phyloP scores from a whole-genome alignment of 1,140 invertebrate species.

The Marisa cornuarietis region DNA sequence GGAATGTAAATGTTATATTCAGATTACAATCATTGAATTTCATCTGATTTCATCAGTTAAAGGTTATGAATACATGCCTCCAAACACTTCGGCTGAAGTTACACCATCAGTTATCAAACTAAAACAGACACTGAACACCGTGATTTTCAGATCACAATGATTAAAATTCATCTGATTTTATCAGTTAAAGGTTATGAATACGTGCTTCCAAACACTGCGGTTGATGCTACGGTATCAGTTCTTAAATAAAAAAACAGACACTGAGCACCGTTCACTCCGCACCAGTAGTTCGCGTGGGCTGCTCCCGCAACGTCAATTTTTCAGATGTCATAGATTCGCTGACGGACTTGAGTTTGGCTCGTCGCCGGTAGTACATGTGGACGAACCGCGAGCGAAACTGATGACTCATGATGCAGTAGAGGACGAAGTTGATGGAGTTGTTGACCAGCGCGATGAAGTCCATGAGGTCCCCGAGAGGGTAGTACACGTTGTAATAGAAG shows the following conservation, averaged over 20 bases:
- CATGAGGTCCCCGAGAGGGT: conserved; percentile 84
- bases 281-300: conserved; percentile 16
- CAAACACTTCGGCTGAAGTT: too few species aligned
- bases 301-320: conserved; percentile 29
- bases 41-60: too few species aligned
- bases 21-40: too few species aligned
- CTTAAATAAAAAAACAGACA: too few species aligned
- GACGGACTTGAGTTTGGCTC: conserved; percentile 11
- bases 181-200: too few species aligned
- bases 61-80: too few species aligned
- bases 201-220: too few species aligned
- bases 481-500: conserved; percentile 64
- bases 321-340: conserved; percentile 29
- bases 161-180: too few species aligned
- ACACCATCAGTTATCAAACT: too few species aligned
- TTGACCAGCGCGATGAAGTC: conserved; percentile 91
- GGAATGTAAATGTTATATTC: too few species aligned
- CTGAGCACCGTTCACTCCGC: not conserved
- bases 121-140: not conserved
- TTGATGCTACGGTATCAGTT: too few species aligned
- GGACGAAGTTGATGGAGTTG: conserved; percentile 89
- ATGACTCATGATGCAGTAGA: conserved; percentile 93
- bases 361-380: conserved; percentile 52
- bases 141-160: too few species aligned
- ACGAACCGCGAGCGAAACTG: conserved; percentile 88